Conservation (phyloP, 2,113 vertebrate genomes). For the Vimba vimba region DNA sequence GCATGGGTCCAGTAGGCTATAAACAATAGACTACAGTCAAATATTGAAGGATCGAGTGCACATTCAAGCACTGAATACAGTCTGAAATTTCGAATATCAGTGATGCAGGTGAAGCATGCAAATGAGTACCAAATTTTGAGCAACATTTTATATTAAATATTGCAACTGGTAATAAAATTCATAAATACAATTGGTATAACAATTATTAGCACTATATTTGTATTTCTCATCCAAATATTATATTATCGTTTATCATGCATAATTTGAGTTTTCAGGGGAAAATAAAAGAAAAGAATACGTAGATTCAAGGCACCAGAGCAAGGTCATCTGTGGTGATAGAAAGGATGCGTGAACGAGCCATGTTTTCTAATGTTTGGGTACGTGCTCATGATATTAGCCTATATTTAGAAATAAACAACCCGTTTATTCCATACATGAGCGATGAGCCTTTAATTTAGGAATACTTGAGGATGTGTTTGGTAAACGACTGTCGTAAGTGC, state of each 20-base stretch:
- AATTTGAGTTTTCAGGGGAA: not conserved
- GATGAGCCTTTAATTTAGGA: not conserved
- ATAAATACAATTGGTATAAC: too few species aligned
- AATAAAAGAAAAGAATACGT: not conserved
- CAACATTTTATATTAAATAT: not conserved
- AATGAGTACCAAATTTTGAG: not conserved
- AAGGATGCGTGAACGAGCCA: constrained; percentile 64
- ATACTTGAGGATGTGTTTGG: not conserved
- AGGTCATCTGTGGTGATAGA: constrained; percentile 71
- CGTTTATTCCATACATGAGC: not conserved
- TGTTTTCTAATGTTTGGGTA: constrained; percentile 63
- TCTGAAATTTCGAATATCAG: not conserved
- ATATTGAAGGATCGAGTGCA: not conserved
- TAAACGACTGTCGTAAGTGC: not conserved
- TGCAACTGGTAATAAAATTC: not conserved
- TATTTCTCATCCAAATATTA: not conserved
- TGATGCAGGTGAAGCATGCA: not conserved
- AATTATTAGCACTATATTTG: too few species aligned
- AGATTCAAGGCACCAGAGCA: constrained; percentile 64
- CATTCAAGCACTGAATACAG: not conserved
- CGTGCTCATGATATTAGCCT: constrained; percentile 47
- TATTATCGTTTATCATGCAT: not conserved
- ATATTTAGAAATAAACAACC: constrained; percentile 18
- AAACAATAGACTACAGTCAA: constrained; percentile 11
- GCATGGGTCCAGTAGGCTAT: not conserved